Evolutionary conservation across 2,888 invertebrate genomes (phyloP).

Genomic region (Rhaphigaster nebulosa): DNA sequence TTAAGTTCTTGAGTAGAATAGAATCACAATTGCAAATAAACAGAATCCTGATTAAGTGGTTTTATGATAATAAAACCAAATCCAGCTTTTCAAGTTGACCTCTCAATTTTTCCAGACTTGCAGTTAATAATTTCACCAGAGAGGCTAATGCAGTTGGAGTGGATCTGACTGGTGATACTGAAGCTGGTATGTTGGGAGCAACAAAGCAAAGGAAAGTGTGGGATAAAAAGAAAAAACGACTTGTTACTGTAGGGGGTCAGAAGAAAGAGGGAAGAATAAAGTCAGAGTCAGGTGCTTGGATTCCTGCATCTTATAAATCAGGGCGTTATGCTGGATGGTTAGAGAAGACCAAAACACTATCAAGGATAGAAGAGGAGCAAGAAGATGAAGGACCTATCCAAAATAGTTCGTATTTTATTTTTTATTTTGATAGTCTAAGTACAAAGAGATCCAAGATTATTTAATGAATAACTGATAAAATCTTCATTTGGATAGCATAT

Average conservation of each 20-base stretch:
- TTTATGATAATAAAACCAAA: background rate
- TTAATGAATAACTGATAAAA: background rate
- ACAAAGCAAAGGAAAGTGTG: constrained; percentile 75
- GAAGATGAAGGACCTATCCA: constrained; percentile 68
- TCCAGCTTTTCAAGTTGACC: background rate
- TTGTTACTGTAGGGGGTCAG: constrained; percentile 81
- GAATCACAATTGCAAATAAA: background rate
- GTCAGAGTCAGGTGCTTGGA: constrained; percentile 95
- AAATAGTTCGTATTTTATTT: constrained; percentile 45
- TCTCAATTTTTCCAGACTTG: constrained; percentile 72
- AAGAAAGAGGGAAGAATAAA: constrained; percentile 77
- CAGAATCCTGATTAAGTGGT: background rate
- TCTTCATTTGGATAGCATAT: background rate
- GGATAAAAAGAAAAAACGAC: constrained; percentile 97
- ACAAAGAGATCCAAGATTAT: background rate
- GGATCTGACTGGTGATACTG: constrained; percentile 87
- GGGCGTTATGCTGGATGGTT: constrained; percentile 91
- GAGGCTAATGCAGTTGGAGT: constrained; percentile 85
- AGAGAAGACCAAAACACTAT: constrained; percentile 77
- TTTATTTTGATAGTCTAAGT: background rate
- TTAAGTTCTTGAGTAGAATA: background rate
- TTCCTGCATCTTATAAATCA: constrained; percentile 94
- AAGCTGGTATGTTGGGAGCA: constrained; percentile 72
- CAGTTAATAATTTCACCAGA: constrained; percentile 83
- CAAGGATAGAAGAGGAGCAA: constrained; percentile 70